These are phyloP conservation scores for Patella pellucida DNA, from an alignment of 2,888 invertebrate genomes.

Conservation along the genomic window DNA sequence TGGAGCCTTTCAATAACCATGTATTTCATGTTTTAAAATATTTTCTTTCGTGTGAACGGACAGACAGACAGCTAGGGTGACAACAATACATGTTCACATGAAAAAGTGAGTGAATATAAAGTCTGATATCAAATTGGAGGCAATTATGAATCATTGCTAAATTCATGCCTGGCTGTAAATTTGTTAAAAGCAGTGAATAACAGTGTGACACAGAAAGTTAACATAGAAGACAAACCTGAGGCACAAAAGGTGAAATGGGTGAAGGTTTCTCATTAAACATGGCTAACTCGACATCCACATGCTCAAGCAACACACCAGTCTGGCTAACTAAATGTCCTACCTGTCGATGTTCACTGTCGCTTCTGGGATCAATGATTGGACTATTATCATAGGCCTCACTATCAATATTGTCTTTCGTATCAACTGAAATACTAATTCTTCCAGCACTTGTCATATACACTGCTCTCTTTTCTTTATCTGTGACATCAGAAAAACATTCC, in stretches of 20 bases:
- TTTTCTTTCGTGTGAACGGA: too few relatives aligned
- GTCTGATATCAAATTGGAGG: too few relatives aligned
- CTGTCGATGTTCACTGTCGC: constrained; percentile 15
- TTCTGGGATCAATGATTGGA: not conserved
- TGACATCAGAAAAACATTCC: too few relatives aligned
- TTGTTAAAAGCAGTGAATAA: too few relatives aligned
- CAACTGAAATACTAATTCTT: constrained; percentile 51
- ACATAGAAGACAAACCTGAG: constrained; percentile 15
- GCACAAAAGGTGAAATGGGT: constrained; percentile 13
- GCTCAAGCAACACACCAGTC: constrained; percentile 32
- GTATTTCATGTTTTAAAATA: too few relatives aligned
- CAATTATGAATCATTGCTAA: too few relatives aligned
- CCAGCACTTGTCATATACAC: constrained; percentile 55
- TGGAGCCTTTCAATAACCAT: too few relatives aligned
- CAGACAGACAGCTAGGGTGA: too few relatives aligned
- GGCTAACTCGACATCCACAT: constrained; percentile 38
- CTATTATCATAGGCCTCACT: constrained; percentile 1
- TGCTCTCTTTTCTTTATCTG: constrained; percentile 39
- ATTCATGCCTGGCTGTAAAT: too few relatives aligned
- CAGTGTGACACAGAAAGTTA: too few relatives aligned
- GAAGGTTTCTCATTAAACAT: constrained; percentile 5
- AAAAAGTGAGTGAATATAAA: too few relatives aligned
- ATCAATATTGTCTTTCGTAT: constrained; percentile 31
- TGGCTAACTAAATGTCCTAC: constrained; percentile 34
- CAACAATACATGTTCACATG: too few relatives aligned